Percentiles rank a stretch among this genome's conserved stretches.
phyloP scores from a whole-genome alignment of 2,888 invertebrate genomes.

The Phaedon cochleariae region DNA sequence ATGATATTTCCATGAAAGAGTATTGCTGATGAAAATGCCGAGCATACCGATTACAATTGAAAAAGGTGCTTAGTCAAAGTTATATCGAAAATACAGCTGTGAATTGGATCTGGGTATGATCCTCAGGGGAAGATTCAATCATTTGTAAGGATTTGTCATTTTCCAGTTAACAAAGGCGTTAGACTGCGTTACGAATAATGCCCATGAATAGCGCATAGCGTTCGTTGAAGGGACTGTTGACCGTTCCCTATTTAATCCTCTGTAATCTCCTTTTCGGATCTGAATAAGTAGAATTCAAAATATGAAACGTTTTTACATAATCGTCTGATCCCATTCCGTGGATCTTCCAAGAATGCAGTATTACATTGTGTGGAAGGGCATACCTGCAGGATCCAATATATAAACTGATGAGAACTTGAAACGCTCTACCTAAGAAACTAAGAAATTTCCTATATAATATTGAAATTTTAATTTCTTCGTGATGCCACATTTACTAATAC shows the following conservation, averaged over 20 bases:
- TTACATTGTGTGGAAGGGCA: constrained; percentile 20
- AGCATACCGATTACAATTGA: too few relatives aligned
- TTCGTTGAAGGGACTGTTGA: not conserved
- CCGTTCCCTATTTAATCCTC: not conserved
- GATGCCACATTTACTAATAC: too few relatives aligned
- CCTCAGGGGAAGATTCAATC: not conserved
- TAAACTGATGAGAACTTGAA: not conserved
- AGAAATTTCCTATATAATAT: too few relatives aligned
- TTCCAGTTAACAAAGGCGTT: not conserved
- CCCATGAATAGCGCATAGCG: not conserved
- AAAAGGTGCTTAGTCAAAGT: too few relatives aligned
- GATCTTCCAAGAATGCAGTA: constrained; percentile 10
- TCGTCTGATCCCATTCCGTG: not conserved
- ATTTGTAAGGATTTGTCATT: not conserved
- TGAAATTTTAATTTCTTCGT: too few relatives aligned
- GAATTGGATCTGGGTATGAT: too few relatives aligned
- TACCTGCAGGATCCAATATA: constrained; percentile 35
- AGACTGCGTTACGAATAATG: not conserved
- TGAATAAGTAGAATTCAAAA: constrained; percentile 2
- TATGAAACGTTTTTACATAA: constrained; percentile 7
- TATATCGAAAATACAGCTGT: too few relatives aligned
- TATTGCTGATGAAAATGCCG: too few relatives aligned
- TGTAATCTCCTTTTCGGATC: not conserved
- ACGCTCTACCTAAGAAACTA: not conserved
- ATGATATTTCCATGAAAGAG: too few relatives aligned